Conservation (phyloP, 2,888 invertebrate genomes). For the Drosophila antonietae region DNA sequence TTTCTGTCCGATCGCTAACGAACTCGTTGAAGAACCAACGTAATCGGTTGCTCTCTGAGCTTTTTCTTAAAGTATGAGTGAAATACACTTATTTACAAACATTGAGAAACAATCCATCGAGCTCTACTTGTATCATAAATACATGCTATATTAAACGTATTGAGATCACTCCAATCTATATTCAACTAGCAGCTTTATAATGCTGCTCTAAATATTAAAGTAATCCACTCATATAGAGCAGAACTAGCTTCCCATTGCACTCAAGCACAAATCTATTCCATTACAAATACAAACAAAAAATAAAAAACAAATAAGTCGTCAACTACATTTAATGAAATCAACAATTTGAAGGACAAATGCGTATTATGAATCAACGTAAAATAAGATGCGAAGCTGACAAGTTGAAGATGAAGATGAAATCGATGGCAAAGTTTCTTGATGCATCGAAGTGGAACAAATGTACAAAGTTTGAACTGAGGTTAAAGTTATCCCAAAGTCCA, state of each 20-base stretch:
- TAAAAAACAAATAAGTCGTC: neutral
- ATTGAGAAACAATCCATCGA: too few species aligned
- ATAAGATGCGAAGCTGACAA: constrained; percentile 1
- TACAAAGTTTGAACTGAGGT: constrained; percentile 36
- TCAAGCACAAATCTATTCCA: neutral
- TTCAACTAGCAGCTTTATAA: neutral
- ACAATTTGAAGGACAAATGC: constrained; percentile 19
- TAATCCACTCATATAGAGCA: neutral
- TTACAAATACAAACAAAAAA: neutral
- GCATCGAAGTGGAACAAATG: constrained; percentile 47
- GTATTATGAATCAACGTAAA: constrained; percentile 8
- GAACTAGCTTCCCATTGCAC: neutral
- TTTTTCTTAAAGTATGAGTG: too few species aligned
- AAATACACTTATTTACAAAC: too few species aligned
- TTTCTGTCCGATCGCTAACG: too few species aligned
- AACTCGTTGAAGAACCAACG: too few species aligned
- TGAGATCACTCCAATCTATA: neutral
- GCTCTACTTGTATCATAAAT: neutral
- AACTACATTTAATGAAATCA: constrained; percentile 13
- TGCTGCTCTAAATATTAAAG: neutral
- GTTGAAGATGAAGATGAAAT: constrained; percentile 6
- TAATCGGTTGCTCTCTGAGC: too few species aligned
- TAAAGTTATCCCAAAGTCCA: constrained; percentile 32
- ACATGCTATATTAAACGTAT: neutral
- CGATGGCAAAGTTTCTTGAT: constrained; percentile 31